Base-by-base conservation (phyloP, 2,888 invertebrate species). In the Rhopalosiphum nymphaeae region DNA sequence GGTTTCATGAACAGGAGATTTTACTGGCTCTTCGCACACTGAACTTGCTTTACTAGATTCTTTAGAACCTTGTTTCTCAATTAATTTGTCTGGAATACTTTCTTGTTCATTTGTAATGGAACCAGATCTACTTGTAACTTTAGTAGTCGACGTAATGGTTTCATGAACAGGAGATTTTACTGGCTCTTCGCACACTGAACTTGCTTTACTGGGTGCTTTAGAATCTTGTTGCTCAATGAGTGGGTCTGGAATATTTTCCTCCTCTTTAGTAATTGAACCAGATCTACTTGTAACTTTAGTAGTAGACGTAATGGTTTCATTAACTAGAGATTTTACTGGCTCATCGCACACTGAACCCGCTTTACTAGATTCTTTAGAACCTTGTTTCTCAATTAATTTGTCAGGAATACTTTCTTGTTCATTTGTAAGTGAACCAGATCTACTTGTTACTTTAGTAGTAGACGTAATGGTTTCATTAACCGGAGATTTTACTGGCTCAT, bases 61-160 rank as follows among this genome's bases (percentile, higher is more conserved):
- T 16, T 87, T 85, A 0, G 85, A 85, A 56, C 42, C 84, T 16
- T 49, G 42, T 7, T 26, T 44, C 3, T 84, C 9, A 42, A 11
- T 1, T 0, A 1, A 1, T 13, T 0, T 42, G 9, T 26, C 10
- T n/a, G 49, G 16, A 21, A 2, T 42, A 9, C 0, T 53, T 42
- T 84, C 53, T 9, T 67, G 9, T 21, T 53, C 91, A 11, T 91
- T 29, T 36, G 36, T 61, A 26, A 91, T 10, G 10, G 90, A 90
- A 46, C n/a, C n/a, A n/a, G n/a, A n/a, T n/a, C n/a, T n/a, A n/a
- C n/a, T n/a, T n/a, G n/a, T n/a, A n/a, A n/a, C n/a, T n/a, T n/a
- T n/a, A n/a, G n/a, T n/a, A n/a, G n/a, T n/a, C n/a, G n/a, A n/a
- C n/a, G n/a, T n/a, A n/a, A n/a, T n/a, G n/a, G n/a, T n/a, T n/a